These are phyloP conservation scores for Zaprionus ghesquierei DNA, from an alignment of 1,140 invertebrate species.

Conservation along the genomic window DNA sequence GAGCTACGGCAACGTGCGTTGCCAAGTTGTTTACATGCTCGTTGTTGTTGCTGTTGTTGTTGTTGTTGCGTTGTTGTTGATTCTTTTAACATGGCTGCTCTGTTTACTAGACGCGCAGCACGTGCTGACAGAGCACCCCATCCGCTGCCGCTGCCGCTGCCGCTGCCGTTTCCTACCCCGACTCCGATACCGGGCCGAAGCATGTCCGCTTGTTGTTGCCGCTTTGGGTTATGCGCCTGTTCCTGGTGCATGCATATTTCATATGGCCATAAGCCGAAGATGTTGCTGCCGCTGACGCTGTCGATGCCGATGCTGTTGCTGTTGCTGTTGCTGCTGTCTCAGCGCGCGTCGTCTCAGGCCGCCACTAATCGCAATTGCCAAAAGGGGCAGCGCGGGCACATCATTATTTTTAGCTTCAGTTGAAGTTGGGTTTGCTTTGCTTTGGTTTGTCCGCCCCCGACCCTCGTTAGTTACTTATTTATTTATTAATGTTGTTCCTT, in stretches of 20 bases:
- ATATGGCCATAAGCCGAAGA: constrained; percentile 32
- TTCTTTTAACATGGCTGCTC: constrained; percentile 12
- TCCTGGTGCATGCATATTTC: constrained; percentile 47
- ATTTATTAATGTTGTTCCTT: constrained; percentile 15
- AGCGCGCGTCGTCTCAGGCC: constrained; percentile 16
- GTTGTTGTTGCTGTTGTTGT: constrained; percentile 5
- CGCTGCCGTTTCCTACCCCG: too few species aligned
- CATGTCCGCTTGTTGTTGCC: background rate
- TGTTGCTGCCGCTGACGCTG: background rate
- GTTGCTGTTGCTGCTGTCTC: constrained; percentile 10
- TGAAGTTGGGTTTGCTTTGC: constrained; percentile 5
- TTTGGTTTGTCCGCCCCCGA: background rate
- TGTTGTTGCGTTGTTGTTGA: constrained; percentile 8
- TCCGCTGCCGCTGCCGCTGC: too few species aligned
- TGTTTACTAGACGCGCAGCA: constrained; percentile 51
- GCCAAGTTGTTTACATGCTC: constrained; percentile 44
- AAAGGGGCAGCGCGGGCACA: constrained; percentile 23
- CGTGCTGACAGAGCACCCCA: constrained; percentile 45
- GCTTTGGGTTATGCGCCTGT: constrained; percentile 29
- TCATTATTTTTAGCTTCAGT: constrained; percentile 42
- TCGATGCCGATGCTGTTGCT: background rate
- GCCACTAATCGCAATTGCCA: constrained; percentile 48
- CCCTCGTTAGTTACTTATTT: constrained; percentile 20
- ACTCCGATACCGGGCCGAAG: background rate
- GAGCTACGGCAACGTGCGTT: constrained; percentile 25